Evolutionary conservation across 1,140 invertebrate genomes (phyloP).

Genomic region (Atta colombica): DNA sequence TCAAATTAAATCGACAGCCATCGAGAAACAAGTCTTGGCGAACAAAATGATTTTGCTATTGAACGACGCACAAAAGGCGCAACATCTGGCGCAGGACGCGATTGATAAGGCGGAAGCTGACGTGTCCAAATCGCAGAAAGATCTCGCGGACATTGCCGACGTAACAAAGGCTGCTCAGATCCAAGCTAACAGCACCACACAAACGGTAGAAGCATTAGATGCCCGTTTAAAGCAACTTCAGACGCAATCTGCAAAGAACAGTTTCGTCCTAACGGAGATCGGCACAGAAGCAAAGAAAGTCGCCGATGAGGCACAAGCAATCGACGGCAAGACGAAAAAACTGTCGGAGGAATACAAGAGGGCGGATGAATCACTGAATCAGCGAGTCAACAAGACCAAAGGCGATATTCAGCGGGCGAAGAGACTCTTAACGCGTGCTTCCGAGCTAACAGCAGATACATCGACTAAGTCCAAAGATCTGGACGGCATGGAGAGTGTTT

Average conservation of each 20-base stretch:
- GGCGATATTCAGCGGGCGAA: conserved; percentile 91
- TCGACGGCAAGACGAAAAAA: conserved; percentile 86
- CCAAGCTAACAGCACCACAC: conserved; percentile 91
- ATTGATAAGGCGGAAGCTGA: conserved; percentile 93
- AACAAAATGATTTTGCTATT: conserved; percentile 87
- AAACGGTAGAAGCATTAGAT: conserved; percentile 90
- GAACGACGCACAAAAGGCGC: conserved; percentile 91
- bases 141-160: conserved; percentile 90
- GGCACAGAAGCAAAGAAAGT: conserved; percentile 87
- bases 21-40: conserved; percentile 77
- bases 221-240: conserved; percentile 90
- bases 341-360: conserved; percentile 88
- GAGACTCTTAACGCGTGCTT: conserved; percentile 91
- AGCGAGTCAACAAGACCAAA: conserved; percentile 89
- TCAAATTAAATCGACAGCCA: conserved; percentile 89
- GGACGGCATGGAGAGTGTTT: conserved; percentile 87
- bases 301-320: conserved; percentile 87
- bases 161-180: conserved; percentile 92
- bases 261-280: conserved; percentile 89
- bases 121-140: conserved; percentile 91
- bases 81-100: conserved; percentile 92
- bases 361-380: conserved; percentile 88
- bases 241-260: conserved; percentile 92
- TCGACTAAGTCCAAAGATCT: conserved; percentile 92
- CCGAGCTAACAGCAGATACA: conserved; percentile 91